Conservation (phyloP, 2,888 invertebrate species). For the Poecilobothrus nobilitatus region DNA sequence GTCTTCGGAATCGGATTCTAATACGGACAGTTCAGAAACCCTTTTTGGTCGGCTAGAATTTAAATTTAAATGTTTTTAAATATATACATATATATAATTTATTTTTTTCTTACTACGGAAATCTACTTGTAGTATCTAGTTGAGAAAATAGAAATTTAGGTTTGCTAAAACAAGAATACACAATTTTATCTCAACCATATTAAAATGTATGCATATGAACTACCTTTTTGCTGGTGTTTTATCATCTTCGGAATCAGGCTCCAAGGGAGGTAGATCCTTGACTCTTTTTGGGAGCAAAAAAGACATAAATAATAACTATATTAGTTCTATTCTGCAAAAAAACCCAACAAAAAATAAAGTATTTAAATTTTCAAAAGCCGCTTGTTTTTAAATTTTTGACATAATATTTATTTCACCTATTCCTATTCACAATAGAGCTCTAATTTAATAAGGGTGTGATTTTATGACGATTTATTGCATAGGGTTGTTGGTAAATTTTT, state of each 20-base stretch:
- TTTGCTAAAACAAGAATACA: constrained; percentile 13
- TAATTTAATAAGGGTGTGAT: too few relatives aligned
- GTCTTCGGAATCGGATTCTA: constrained; percentile 38
- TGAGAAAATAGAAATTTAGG: not conserved
- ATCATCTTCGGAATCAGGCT: constrained; percentile 39
- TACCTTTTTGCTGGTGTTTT: constrained; percentile 30
- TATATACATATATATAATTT: not conserved
- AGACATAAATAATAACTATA: not conserved
- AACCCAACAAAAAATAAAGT: not conserved
- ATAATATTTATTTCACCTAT: too few relatives aligned
- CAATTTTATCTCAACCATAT: not conserved
- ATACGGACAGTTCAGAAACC: constrained; percentile 35
- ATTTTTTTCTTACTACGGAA: not conserved
- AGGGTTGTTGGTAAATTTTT: too few relatives aligned
- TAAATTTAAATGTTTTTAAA: not conserved
- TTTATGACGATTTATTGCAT: too few relatives aligned
- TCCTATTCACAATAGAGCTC: too few relatives aligned
- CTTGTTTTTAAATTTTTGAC: not conserved
- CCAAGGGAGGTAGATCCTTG: constrained; percentile 36
- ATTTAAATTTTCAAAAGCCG: not conserved
- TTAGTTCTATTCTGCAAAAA: not conserved
- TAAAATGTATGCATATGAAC: not conserved
- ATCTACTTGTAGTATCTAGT: not conserved
- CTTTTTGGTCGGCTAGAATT: constrained; percentile 32
- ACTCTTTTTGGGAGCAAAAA: constrained; percentile 34